Evolutionary conservation across 2,888 invertebrate genomes (phyloP).

Genomic region (Epinotia demarniana): DNA sequence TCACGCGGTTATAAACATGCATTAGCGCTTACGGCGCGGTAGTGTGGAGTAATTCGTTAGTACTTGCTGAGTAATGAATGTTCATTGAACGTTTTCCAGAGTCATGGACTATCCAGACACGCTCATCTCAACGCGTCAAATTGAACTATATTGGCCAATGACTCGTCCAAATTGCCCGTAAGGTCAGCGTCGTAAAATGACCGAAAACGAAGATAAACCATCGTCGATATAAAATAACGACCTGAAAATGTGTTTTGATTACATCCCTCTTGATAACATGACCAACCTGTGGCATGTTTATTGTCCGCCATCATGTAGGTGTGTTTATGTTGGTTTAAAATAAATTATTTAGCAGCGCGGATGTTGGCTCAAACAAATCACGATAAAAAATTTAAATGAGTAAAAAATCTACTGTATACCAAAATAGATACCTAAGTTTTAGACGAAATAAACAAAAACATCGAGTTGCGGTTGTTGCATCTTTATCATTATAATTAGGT

Average conservation of each 20-base stretch:
- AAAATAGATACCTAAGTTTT: constrained; percentile 15
- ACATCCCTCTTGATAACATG: constrained; percentile 30
- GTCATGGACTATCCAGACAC: constrained; percentile 63
- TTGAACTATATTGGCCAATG: constrained; percentile 26
- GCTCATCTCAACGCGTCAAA: constrained; percentile 46
- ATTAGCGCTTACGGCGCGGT: constrained; percentile 61
- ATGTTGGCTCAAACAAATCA: not conserved
- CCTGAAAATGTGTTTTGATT: constrained; percentile 21
- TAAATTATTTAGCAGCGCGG: not conserved
- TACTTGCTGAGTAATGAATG: constrained; percentile 37
- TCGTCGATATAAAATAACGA: not conserved
- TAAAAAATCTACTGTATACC: not conserved
- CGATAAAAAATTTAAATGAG: not conserved
- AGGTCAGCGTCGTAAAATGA: constrained; percentile 5
- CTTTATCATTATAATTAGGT: constrained; percentile 55
- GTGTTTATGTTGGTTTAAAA: constrained; percentile 19
- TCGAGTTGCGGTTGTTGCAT: constrained; percentile 48
- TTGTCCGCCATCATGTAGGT: not conserved
- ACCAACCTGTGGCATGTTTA: constrained; percentile 43
- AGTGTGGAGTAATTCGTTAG: constrained; percentile 39
- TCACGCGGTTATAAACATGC: constrained; percentile 76
- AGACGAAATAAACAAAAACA: constrained; percentile 11
- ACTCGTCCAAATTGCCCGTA: constrained; percentile 21
- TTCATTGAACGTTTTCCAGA: constrained; percentile 56
- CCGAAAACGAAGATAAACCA: not conserved